A percentile compares a stretch with the other conserved stretches of the same genome.
phyloP scores from a whole-genome alignment of 2,797 vertebrate genomes.

The Hyperoplus lanceolatus region DNA sequence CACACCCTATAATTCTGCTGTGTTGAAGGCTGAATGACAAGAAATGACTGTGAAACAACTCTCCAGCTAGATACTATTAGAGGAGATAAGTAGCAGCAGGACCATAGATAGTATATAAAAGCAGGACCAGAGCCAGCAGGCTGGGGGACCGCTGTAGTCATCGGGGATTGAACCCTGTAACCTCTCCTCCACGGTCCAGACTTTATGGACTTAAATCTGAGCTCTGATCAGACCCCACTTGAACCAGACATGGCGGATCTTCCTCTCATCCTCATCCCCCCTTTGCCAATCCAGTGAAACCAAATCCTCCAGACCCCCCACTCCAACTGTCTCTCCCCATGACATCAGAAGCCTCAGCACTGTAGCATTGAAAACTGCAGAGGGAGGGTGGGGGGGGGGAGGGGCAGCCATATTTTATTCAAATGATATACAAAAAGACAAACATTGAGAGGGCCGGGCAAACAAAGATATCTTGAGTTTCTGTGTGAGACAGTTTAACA shows the following conservation, averaged over 20 bases:
- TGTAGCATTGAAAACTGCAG: conserved; percentile 2
- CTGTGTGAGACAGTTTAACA: conserved; percentile 66
- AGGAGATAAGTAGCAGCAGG: conserved; percentile 29
- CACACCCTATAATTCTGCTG: conserved; percentile 28
- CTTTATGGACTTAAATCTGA: conserved; percentile 48
- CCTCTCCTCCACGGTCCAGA: conserved; percentile 37
- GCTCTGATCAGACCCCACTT: conserved; percentile 41
- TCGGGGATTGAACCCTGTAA: conserved; percentile 54
- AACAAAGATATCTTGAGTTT: conserved; percentile 55
- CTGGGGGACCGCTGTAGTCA: conserved; percentile 5
- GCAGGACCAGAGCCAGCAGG: not conserved
- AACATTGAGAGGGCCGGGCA: not conserved
- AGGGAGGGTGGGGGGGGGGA: not conserved
- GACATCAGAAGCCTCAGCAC: conserved; percentile 44
- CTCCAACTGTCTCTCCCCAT: conserved; percentile 24
- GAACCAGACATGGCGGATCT: conserved; percentile 36
- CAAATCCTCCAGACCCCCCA: conserved; percentile 45
- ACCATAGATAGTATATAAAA: too few relatives aligned
- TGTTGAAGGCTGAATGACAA: conserved; percentile 5
- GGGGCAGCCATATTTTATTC: conserved; percentile 15
- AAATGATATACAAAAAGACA: conserved; percentile 24
- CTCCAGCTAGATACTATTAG: conserved; percentile 18
- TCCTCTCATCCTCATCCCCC: conserved; percentile 22
- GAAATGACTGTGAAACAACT: conserved; percentile 16
- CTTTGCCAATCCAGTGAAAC: conserved; percentile 44